These are phyloP conservation scores for Balaeniceps rex DNA, from an alignment of 2,113 vertebrate species.

Conservation along the genomic window DNA sequence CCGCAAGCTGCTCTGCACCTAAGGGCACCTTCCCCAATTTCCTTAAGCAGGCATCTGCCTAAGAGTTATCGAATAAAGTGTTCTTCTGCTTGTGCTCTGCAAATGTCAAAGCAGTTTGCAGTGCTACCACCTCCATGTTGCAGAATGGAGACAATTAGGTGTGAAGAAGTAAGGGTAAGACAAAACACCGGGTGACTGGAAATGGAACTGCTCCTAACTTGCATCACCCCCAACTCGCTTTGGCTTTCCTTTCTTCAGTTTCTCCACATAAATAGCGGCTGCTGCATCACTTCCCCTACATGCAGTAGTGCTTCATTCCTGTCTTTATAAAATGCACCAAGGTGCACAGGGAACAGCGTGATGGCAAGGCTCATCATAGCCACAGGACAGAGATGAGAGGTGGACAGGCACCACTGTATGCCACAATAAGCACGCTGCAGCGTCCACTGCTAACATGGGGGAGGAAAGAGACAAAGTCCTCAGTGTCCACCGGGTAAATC, in stretches of 20 bases:
- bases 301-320: neutral
- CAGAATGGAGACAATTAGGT: neutral
- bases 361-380: neutral
- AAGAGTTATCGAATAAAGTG: neutral
- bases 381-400: neutral
- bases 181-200: neutral
- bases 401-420: neutral
- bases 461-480: neutral
- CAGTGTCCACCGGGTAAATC: neutral
- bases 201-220: neutral
- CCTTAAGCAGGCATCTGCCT: neutral
- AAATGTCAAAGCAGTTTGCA: neutral
- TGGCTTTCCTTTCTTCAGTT: neutral
- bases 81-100: neutral
- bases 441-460: accelerated
- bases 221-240: neutral
- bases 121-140: neutral
- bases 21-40: neutral
- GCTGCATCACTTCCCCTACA: neutral
- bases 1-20: neutral
- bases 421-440: neutral
- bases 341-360: neutral
- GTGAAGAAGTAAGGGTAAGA: neutral
- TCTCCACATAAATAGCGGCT: accelerated
- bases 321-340: neutral